Evolutionary conservation across 2,113 vertebrate species (phyloP).

Genomic region (Cathartes aura): DNA sequence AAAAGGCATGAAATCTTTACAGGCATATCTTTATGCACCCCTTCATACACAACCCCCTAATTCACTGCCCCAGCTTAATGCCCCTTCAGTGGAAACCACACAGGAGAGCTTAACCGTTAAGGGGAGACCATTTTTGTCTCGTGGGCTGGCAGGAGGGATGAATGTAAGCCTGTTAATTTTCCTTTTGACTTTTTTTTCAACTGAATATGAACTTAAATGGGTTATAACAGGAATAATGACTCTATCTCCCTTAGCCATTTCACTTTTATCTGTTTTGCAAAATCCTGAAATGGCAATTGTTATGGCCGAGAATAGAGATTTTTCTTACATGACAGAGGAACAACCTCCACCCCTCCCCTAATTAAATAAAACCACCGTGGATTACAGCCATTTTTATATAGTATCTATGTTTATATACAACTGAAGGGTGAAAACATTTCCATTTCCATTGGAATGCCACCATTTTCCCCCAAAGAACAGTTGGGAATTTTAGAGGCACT

Average conservation of each 20-base stretch:
- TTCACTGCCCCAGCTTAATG: conserved; percentile 13
- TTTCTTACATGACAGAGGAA: not conserved
- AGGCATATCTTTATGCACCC: not conserved
- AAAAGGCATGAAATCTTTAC: conserved; percentile 17
- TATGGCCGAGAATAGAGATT: conserved; percentile 13
- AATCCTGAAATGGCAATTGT: conserved; percentile 15
- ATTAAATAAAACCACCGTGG: not conserved
- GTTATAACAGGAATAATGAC: conserved; percentile 36
- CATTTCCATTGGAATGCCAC: not conserved
- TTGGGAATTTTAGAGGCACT: not conserved
- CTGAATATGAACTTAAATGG: conserved; percentile 20
- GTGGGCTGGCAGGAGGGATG: not conserved
- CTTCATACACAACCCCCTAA: not conserved
- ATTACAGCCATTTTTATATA: not conserved
- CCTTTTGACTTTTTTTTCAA: not conserved
- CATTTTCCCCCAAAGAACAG: not conserved
- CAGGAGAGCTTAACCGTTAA: not conserved
- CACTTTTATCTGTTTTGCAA: conserved; percentile 26
- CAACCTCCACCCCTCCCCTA: not conserved
- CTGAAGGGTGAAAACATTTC: not conserved
- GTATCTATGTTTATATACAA: not conserved
- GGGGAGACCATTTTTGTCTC: not conserved
- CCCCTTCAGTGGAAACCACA: not conserved
- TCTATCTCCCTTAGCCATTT: conserved; percentile 6
- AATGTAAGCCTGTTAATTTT: conserved; percentile 15